These are phyloP conservation scores for Pelusios castaneus DNA, from an alignment of 2,113 vertebrate genomes.

Conservation along the genomic window DNA sequence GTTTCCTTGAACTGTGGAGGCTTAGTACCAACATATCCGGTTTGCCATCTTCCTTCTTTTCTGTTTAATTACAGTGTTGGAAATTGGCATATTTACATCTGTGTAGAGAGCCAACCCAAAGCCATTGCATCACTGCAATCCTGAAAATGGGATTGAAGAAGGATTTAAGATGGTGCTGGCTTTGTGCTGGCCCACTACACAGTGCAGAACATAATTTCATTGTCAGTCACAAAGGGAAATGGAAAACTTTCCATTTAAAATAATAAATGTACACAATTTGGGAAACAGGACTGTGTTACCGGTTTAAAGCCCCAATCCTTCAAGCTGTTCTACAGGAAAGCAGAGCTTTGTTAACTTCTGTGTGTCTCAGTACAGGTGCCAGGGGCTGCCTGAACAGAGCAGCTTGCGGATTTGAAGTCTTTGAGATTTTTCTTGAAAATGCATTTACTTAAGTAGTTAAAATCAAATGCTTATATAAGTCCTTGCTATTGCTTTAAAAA, in stretches of 20 bases:
- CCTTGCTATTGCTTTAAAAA: conserved; percentile 36
- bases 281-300: background rate
- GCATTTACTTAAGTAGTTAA: background rate
- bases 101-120: background rate
- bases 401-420: conserved; percentile 23
- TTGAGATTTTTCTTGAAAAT: background rate
- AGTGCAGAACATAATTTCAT: background rate
- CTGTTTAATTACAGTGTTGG: background rate
- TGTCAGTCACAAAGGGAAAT: background rate
- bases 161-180: background rate
- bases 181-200: background rate
- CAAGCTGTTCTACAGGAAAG: background rate
- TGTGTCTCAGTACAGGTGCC: background rate
- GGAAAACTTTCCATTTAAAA: background rate
- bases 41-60: background rate
- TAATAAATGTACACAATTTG: background rate
- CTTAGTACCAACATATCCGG: background rate
- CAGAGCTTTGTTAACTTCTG: background rate
- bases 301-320: background rate
- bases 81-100: background rate
- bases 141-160: background rate
- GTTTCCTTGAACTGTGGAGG: background rate
- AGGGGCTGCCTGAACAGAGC: background rate
- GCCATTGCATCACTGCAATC: background rate
- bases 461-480: conserved; percentile 7